Conservation (phyloP, 2,113 vertebrate genomes). For the Pygoscelis antarcticus region DNA sequence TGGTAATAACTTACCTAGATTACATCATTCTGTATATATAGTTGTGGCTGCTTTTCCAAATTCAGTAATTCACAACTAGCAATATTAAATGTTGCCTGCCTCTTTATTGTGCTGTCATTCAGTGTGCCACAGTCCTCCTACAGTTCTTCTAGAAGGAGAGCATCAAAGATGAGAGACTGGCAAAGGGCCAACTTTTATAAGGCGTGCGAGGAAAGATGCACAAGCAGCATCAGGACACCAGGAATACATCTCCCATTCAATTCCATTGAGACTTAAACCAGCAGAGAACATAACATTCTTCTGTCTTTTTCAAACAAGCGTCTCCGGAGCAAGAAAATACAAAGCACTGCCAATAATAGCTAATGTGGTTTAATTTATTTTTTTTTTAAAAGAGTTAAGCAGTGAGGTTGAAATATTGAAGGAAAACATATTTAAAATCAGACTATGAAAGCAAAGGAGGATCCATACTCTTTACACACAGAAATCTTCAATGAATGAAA, state of each 20-base stretch:
- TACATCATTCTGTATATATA: neutral
- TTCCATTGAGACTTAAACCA: neutral
- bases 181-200: neutral
- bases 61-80: neutral
- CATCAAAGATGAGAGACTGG: neutral
- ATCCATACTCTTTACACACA: neutral
- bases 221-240: neutral
- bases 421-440: neutral
- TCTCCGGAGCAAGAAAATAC: neutral
- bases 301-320: neutral
- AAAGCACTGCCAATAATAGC: neutral
- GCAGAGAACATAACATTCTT: neutral
- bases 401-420: neutral
- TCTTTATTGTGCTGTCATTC: neutral
- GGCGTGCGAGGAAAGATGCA: neutral
- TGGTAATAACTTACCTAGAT: neutral
- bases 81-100: neutral
- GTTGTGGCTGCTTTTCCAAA: neutral
- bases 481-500: neutral
- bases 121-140: neutral
- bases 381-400: neutral
- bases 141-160: neutral
- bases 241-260: neutral
- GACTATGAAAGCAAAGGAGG: neutral
- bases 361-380: rapidly evolving